phyloP scores from a whole-genome alignment of 1,140 invertebrate species.

The Camponotus pennsylvanicus region DNA sequence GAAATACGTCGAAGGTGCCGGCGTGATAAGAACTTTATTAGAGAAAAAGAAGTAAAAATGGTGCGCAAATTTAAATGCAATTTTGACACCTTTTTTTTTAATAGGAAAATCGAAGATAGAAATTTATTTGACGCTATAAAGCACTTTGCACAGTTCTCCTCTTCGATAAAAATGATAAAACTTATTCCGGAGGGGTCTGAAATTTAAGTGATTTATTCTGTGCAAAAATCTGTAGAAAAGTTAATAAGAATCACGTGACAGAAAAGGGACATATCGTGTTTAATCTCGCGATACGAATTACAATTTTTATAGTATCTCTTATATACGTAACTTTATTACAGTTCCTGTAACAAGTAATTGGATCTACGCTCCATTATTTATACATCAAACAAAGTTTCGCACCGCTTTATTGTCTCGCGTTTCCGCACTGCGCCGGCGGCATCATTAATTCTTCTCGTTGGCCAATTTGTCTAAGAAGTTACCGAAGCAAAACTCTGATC shows the following conservation, averaged over 20 bases:
- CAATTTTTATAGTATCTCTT: constrained; percentile 39
- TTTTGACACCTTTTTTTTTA: not conserved
- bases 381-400: constrained; percentile 57
- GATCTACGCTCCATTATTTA: constrained; percentile 55
- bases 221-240: not conserved
- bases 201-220: not conserved
- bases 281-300: constrained; percentile 29
- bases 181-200: not conserved
- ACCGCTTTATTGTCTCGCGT: constrained; percentile 56
- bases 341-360: constrained; percentile 56
- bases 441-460: constrained; percentile 56
- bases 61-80: not conserved
- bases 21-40: constrained; percentile 29
- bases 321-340: constrained; percentile 49
- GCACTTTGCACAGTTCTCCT: not conserved
- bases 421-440: constrained; percentile 11
- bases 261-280: not conserved
- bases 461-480: constrained; percentile 51
- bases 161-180: not conserved
- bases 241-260: not conserved
- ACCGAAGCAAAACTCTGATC: constrained; percentile 50
- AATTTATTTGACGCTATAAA: not conserved
- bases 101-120: not conserved
- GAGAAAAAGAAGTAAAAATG: not conserved
- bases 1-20: constrained; percentile 4